Base-by-base conservation (phyloP, 2,888 invertebrate species). In the Drosophila macrospina region DNA sequence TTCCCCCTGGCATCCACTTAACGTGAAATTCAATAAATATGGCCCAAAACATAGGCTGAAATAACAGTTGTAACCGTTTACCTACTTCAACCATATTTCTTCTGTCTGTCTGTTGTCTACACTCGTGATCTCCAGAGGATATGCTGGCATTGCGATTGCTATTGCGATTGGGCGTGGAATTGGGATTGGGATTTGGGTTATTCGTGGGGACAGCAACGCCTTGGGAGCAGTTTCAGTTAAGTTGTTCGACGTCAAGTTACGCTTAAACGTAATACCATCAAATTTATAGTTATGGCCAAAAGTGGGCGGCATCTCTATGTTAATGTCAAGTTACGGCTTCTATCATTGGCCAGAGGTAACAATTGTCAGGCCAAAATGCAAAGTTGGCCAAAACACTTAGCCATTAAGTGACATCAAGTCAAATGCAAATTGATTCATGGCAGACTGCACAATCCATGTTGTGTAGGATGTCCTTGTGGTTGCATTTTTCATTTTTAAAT, bases 21-120 rank as follows among this genome's bases (percentile, higher is more conserved):
- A 6, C 47, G 56, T 77, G 57, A 68, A 88, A 88, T 83, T 88
- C 86, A 83, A 83, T 88, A 83, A 83, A 88, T 85, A 86, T 79
- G 72, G 69, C 69, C 24, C 54, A 50, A 72, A 77, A 72, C 60
- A 63, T 73, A 50, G 78, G 60, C 74, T 59, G 37, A 45, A 56
- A 59, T 55, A 63, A 63, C 61, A 45, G 59, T 60, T 44, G 34
- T 41, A 45, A 56, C 44, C 55, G 62, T 73, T 73, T 56, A 45
- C 54, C 57, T 45, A 37, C 42, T 66, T 55, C 44, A 54, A 55
- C 34, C 66, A 73, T 73, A 67, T 74, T 74, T 71, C 55, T 47
- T 55, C 10, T 36, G 39, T 57, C 41, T 28, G 48, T 36, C 20
- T 57, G 16, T 55, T 44, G 13, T 26, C 20, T 55, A 20, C 48